Conservation (phyloP, 2,888 invertebrate genomes). For the Anorthoa munda region DNA sequence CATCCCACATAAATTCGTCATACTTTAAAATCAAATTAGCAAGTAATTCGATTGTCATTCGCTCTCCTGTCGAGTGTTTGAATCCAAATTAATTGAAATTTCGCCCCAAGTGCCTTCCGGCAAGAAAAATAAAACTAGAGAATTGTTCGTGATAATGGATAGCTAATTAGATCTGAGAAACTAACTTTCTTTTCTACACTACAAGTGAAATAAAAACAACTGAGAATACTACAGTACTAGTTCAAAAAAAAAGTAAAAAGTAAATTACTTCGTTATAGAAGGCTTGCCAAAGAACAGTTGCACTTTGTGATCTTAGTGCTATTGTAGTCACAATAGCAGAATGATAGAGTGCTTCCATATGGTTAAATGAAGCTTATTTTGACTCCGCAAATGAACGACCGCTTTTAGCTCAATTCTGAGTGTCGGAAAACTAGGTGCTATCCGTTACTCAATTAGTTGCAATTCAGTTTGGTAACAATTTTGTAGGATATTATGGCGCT, state of each 20-base stretch:
- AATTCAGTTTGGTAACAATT: not conserved
- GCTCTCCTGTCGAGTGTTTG: conserved; percentile 53
- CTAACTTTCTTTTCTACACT: conserved; percentile 26
- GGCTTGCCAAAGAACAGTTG: conserved; percentile 13
- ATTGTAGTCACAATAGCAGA: not conserved
- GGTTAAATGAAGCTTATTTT: conserved; percentile 5
- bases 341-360: conserved; percentile 5
- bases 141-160: conserved; percentile 25
- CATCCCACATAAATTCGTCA: conserved; percentile 53
- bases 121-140: conserved; percentile 47
- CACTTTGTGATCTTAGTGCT: not conserved
- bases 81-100: conserved; percentile 66
- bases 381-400: conserved; percentile 1
- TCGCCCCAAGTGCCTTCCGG: conserved; percentile 25
- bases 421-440: not conserved
- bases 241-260: not conserved
- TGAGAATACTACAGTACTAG: conserved; percentile 2
- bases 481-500: no score
- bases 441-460: conserved; percentile 8
- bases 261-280: not conserved
- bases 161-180: conserved; percentile 14
- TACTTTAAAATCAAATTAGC: conserved; percentile 66
- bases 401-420: not conserved
- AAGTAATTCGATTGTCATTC: conserved; percentile 55
- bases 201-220: conserved; percentile 37